These are phyloP conservation scores for Ophion costatus DNA, from an alignment of 2,888 invertebrate genomes.

Conservation along the genomic window DNA sequence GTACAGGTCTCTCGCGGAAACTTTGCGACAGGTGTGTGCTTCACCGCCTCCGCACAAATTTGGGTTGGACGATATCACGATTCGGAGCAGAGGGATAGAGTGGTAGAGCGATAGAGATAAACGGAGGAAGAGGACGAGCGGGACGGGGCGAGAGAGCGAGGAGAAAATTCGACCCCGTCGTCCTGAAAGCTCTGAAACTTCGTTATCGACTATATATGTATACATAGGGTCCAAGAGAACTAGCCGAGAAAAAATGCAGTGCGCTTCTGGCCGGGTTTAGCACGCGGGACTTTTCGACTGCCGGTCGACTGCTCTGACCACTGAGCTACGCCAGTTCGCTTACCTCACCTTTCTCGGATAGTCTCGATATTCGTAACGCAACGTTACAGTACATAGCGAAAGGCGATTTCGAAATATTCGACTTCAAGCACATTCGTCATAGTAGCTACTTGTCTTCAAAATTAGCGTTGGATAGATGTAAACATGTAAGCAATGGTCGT, in stretches of 20 bases:
- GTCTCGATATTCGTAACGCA: too few species aligned
- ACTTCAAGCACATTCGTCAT: neutral
- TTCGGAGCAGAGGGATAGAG: neutral
- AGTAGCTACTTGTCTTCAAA: neutral
- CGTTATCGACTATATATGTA: conserved; percentile 62
- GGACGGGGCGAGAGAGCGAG: neutral
- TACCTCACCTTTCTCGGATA: too few species aligned
- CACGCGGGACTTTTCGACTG: too few species aligned
- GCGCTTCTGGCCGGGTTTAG: too few species aligned
- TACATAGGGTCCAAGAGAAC: too few species aligned
- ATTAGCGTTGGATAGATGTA: neutral
- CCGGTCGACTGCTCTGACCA: too few species aligned
- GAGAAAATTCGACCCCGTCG: neutral
- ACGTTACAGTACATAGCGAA: neutral
- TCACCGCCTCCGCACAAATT: conserved; percentile 35
- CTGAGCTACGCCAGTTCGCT: too few species aligned
- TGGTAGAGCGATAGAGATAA: neutral
- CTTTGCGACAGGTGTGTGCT: conserved; percentile 48
- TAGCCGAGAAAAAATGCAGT: too few species aligned
- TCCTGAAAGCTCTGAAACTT: conserved; percentile 65
- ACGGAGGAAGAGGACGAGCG: neutral
- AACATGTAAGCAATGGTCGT: too few species aligned
- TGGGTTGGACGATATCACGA: conserved; percentile 9
- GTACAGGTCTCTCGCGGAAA: conserved; percentile 15
- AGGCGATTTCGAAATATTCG: neutral